phyloP scores from a whole-genome alignment of 1,140 invertebrate genomes.

The Neodiprion virginianus region DNA sequence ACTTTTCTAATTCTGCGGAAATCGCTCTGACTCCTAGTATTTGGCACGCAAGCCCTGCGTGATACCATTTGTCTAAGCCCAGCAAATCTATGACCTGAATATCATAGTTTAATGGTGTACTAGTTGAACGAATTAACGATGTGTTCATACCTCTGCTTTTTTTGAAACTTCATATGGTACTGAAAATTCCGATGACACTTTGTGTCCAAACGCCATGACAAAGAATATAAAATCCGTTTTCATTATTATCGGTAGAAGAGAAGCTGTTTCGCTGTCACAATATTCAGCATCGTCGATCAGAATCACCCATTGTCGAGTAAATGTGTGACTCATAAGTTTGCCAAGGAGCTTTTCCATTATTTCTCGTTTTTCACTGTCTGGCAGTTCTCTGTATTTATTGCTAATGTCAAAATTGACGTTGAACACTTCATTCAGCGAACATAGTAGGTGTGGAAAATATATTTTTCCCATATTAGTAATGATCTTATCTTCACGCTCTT shows the following conservation, averaged over 20 bases:
- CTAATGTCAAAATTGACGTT: conserved; percentile 61
- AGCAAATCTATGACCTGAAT: conserved; percentile 43
- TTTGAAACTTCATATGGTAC: conserved; percentile 29
- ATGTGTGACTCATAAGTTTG: conserved; percentile 42
- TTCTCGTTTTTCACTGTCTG: conserved; percentile 43
- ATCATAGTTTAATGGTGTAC: neutral
- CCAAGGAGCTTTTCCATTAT: conserved; percentile 51
- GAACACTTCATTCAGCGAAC: conserved; percentile 63
- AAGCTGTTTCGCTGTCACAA: conserved; percentile 64
- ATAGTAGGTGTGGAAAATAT: conserved; percentile 52
- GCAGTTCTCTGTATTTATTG: conserved; percentile 40
- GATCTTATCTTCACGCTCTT: conserved; percentile 58
- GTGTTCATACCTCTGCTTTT: conserved; percentile 39
- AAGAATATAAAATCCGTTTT: conserved; percentile 44
- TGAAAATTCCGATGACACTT: conserved; percentile 32
- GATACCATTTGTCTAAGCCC: conserved; percentile 63
- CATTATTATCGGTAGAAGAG: conserved; percentile 55
- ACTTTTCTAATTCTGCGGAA: conserved; percentile 69
- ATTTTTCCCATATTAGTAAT: conserved; percentile 42
- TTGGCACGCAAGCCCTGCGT: conserved; percentile 68
- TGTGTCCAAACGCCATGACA: conserved; percentile 45
- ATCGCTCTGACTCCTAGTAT: conserved; percentile 67
- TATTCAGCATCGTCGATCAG: conserved; percentile 63
- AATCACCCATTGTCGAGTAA: conserved; percentile 60
- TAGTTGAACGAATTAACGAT: neutral